These are phyloP conservation scores for Eurystomus glaucurus DNA, from an alignment of 2,797 vertebrate species.

Conservation along the genomic window DNA sequence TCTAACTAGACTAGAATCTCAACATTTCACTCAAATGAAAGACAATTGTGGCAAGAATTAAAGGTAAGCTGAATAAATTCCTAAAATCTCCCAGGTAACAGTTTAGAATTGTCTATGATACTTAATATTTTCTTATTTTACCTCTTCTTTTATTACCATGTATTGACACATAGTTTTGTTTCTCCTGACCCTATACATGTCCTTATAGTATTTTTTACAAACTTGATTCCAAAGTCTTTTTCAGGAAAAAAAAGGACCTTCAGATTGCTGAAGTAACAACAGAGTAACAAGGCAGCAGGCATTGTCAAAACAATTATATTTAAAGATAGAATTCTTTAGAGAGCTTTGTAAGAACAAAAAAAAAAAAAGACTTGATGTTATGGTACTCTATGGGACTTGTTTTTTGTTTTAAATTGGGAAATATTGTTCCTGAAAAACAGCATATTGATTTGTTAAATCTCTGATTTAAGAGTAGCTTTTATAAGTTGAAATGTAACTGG, in stretches of 20 bases:
- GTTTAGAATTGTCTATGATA: neutral
- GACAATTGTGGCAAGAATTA: too few relatives aligned
- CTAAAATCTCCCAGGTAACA: neutral
- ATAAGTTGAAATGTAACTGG: neutral
- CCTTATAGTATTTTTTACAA: neutral
- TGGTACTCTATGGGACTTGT: neutral
- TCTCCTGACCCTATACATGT: neutral
- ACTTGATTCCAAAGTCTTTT: slow-evolving; percentile 1
- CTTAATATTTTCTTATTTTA: neutral
- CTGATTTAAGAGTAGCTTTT: neutral
- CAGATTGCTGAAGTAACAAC: neutral
- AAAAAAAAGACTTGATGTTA: slow-evolving; percentile 15
- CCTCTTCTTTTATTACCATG: neutral
- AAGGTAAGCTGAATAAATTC: neutral
- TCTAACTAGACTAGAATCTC: neutral
- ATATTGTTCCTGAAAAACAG: neutral
- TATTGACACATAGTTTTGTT: neutral
- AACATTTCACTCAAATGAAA: neutral
- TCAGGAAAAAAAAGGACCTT: neutral
- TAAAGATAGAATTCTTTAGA: slow-evolving; percentile 37
- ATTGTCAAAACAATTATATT: neutral
- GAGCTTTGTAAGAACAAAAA: neutral
- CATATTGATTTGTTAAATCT: slow-evolving; percentile 36
- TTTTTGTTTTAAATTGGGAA: slow-evolving; percentile 41
- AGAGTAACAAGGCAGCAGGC: slow-evolving; percentile 5